Conservation (phyloP, 2,113 vertebrate species). For the Turnix velox region DNA sequence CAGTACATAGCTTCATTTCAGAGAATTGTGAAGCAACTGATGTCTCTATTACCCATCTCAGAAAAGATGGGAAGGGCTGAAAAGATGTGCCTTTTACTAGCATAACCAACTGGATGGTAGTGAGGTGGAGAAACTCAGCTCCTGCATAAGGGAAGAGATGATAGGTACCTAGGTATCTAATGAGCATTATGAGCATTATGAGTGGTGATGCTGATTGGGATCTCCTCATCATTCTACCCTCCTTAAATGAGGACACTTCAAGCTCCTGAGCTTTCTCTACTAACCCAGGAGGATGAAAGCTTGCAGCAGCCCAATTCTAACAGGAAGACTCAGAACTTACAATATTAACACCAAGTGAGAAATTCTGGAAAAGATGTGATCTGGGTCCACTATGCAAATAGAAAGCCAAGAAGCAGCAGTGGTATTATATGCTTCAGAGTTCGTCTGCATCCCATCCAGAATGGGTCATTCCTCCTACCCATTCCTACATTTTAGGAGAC, state of each 20-base stretch:
- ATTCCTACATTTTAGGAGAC: background rate
- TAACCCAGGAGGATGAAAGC: background rate
- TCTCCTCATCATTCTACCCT: background rate
- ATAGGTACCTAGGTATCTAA: background rate
- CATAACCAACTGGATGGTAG: background rate
- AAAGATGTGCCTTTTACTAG: background rate
- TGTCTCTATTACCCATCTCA: background rate
- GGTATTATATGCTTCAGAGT: background rate
- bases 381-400: background rate
- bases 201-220: background rate
- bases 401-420: background rate
- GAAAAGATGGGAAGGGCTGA: background rate
- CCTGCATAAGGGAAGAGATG: background rate
- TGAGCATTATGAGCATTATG: too few species aligned
- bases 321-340: background rate
- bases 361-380: background rate
- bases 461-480: background rate
- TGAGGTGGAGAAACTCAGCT: background rate
- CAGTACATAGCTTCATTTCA: background rate
- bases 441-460: fast-evolving
- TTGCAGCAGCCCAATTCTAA: fast-evolving
- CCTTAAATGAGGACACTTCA: background rate
- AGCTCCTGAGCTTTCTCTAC: background rate
- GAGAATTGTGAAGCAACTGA: background rate
- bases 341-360: background rate